These are phyloP conservation scores for Atractosteus spatula DNA, from an alignment of 2,113 vertebrate genomes.

Conservation along the genomic window DNA sequence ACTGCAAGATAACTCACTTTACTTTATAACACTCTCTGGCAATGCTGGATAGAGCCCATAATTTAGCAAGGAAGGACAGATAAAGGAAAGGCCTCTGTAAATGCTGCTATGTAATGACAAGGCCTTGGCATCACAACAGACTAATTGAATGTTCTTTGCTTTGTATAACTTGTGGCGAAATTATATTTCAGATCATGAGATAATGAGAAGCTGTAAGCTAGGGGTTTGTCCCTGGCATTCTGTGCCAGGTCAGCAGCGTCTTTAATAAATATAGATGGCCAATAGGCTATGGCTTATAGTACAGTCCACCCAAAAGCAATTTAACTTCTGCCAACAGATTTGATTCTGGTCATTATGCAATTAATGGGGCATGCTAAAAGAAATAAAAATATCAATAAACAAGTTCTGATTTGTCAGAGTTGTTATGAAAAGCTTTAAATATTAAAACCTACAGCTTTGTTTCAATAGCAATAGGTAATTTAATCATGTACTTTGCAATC, in stretches of 20 bases:
- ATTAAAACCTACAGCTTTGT: slow-evolving; percentile 51
- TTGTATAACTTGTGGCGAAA: background rate
- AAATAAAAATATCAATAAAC: slow-evolving; percentile 39
- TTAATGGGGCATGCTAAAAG: background rate
- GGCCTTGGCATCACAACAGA: slow-evolving; percentile 2
- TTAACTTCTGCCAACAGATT: background rate
- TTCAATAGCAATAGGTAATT: slow-evolving; percentile 37
- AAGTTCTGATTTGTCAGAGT: slow-evolving; percentile 47
- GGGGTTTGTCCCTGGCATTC: background rate
- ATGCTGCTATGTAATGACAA: background rate
- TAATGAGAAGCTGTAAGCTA: background rate
- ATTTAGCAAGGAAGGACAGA: slow-evolving; percentile 1
- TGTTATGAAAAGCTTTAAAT: slow-evolving; percentile 46
- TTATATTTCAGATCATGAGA: slow-evolving; percentile 6
- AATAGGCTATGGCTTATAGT: background rate
- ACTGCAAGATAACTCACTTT: background rate
- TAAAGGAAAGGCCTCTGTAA: background rate
- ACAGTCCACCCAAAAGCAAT: background rate
- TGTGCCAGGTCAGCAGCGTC: background rate
- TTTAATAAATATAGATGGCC: background rate
- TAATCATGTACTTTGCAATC: too few species aligned
- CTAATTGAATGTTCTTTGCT: slow-evolving; percentile 8
- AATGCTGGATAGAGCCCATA: background rate
- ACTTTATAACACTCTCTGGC: background rate
- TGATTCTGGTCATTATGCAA: background rate